Evolutionary conservation across 2,888 invertebrate genomes (phyloP), one percentile per base, ranked within the genome.

Genomic region (Temnothorax unifasciatus): DNA sequence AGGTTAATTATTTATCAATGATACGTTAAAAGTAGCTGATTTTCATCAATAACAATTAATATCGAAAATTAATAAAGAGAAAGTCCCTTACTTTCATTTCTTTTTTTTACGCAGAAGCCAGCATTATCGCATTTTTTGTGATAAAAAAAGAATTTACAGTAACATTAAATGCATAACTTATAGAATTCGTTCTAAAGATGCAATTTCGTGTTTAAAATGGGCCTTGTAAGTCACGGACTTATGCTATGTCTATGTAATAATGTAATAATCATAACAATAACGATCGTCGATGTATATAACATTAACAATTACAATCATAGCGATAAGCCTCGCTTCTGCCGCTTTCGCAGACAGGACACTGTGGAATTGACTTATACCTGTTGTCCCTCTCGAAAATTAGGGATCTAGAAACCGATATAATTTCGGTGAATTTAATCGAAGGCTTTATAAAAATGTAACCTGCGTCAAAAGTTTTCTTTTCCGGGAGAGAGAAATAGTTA

Each of bases 351-450:
- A 75, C 38, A 63, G 21, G 50, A 66, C 38, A 50, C 41, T 41
- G 13, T n/a, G 34, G 13, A 69, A 69, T 69, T 79, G 29, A 69
- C 21, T 64, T 52, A 66, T 66, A 44, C 21, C 18, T 47, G 29
- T 69, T 59, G 4, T 21, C 13, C 21, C 15, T 54, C 8, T 18
- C 66, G 29, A 68, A 13, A 69, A 59, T 69, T 18, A 77, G 15
- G 9, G 50, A 76, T 76, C 25, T n/a, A 25, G 59, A 71, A 68
- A 79, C 59, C 79, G 71, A 69, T 44, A 59, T 81, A 71, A 81
- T 71, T 71, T 81, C 38, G 2, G 13, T 25, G 21, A 50, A 57
- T 54, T 21, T 21, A 61, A 21, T 63, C 61, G 18, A 79, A 57
- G 18, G 18, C 0, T 63, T 50, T 2, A 3, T n/a, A 59, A 75